phyloP scores from a whole-genome alignment of 2,113 vertebrate genomes.

The Gambusia holbrooki region DNA sequence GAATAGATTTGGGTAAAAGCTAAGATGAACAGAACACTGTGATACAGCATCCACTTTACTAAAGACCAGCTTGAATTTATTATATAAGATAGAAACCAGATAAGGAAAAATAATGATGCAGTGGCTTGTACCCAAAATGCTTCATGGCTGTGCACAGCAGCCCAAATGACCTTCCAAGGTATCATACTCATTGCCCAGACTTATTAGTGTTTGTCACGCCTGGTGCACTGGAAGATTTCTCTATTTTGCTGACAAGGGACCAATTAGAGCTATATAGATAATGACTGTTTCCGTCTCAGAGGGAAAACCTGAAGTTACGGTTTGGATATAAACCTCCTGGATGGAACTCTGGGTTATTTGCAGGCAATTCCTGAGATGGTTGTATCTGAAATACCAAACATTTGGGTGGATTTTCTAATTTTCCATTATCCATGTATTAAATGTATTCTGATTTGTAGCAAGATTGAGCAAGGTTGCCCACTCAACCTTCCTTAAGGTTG shows the following conservation, averaged over 20 bases:
- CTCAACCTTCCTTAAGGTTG: background rate
- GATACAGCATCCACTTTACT: conserved; percentile 7
- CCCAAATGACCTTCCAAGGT: conserved; percentile 34
- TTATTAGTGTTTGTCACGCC: conserved; percentile 28
- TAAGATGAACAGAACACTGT: conserved; percentile 1
- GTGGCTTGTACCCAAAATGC: conserved; percentile 19
- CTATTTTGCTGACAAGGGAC: conserved; percentile 25
- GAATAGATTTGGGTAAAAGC: background rate
- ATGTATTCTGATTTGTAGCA: background rate
- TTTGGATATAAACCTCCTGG: background rate
- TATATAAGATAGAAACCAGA: conserved; percentile 18
- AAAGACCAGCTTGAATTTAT: conserved; percentile 29
- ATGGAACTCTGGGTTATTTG: background rate
- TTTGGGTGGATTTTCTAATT: background rate
- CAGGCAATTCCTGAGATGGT: background rate
- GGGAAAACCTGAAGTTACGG: background rate
- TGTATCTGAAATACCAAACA: background rate
- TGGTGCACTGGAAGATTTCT: background rate
- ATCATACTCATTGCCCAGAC: conserved; percentile 11
- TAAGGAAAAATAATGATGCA: conserved; percentile 33
- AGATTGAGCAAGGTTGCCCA: too few species aligned
- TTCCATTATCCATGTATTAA: background rate
- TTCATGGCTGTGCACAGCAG: conserved; percentile 17
- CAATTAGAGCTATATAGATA: conserved; percentile 37
- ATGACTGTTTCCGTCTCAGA: conserved; percentile 24